These are phyloP conservation scores for Muschampia plurimacula DNA, from an alignment of 2,888 invertebrate species.

Conservation along the genomic window DNA sequence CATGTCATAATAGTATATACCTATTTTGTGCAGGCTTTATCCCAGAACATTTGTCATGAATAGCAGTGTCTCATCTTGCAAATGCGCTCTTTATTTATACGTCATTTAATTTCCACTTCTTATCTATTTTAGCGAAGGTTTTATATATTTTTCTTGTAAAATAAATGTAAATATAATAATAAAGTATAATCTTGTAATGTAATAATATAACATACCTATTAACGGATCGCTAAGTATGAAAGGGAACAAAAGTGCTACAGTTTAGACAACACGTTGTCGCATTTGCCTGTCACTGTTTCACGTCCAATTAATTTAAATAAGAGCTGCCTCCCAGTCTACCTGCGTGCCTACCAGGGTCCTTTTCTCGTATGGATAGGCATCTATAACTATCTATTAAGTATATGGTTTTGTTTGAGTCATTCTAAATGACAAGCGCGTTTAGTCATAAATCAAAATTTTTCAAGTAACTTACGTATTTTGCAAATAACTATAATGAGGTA, in stretches of 20 bases:
- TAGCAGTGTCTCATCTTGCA: constrained; percentile 8
- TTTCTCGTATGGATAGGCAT: constrained; percentile 40
- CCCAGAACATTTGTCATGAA: constrained; percentile 13
- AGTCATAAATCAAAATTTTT: constrained; percentile 28
- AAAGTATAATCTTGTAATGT: too few relatives aligned
- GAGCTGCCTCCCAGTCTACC: constrained; percentile 77
- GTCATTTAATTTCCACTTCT: background rate
- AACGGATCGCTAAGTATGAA: constrained; percentile 12
- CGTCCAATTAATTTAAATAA: constrained; percentile 84
- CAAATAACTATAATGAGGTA: too few relatives aligned
- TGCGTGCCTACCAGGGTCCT: constrained; percentile 52
- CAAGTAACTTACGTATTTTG: background rate
- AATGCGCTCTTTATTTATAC: background rate
- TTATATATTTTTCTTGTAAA: too few relatives aligned
- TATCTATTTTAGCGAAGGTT: background rate
- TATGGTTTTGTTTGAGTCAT: constrained; percentile 35
- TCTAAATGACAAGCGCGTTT: constrained; percentile 33
- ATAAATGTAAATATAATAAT: too few relatives aligned
- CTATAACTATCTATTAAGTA: constrained; percentile 17
- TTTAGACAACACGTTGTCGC: constrained; percentile 69
- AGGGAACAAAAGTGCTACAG: constrained; percentile 58
- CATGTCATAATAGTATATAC: constrained; percentile 43
- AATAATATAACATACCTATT: background rate
- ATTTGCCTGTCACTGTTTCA: constrained; percentile 72
- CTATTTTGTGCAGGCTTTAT: constrained; percentile 33